Conservation (phyloP, 2,113 vertebrate species). For the Perca fluviatilis region DNA sequence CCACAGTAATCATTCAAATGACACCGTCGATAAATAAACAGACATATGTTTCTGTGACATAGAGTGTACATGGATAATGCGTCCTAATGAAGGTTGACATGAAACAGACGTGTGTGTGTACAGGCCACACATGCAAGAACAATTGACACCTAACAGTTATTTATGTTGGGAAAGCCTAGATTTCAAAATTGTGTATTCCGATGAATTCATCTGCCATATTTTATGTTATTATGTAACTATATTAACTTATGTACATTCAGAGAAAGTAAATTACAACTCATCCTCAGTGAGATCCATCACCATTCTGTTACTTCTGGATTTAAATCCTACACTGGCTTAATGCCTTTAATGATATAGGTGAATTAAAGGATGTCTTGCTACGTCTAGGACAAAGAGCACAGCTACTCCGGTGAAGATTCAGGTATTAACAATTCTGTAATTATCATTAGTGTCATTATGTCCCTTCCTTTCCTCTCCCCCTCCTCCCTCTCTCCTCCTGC, state of each 20-base stretch:
- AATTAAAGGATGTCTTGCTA: slow-evolving; percentile 22
- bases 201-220: background rate
- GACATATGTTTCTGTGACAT: slow-evolving; percentile 44
- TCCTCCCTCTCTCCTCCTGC: slow-evolving; percentile 29
- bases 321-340: background rate
- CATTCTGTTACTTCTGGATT: background rate
- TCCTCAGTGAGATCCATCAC: background rate
- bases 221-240: background rate
- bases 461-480: slow-evolving; percentile 44
- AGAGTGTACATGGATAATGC: background rate
- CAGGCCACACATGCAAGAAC: background rate
- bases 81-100: slow-evolving; percentile 29
- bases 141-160: background rate
- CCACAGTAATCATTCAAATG: slow-evolving; percentile 26
- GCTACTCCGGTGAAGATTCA: slow-evolving; percentile 45
- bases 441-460: slow-evolving; percentile 71
- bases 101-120: background rate
- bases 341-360: background rate
- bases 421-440: slow-evolving; percentile 72
- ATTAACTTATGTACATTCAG: background rate
- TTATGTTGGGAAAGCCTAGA: background rate
- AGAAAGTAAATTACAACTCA: background rate
- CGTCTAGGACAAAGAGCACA: slow-evolving; percentile 29
- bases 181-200: background rate
- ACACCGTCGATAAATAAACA: slow-evolving; percentile 35